Evolutionary conservation across 2,113 vertebrate species (phyloP), one percentile per base, ranked within the genome.

Genomic region (Pluvialis apricaria): DNA sequence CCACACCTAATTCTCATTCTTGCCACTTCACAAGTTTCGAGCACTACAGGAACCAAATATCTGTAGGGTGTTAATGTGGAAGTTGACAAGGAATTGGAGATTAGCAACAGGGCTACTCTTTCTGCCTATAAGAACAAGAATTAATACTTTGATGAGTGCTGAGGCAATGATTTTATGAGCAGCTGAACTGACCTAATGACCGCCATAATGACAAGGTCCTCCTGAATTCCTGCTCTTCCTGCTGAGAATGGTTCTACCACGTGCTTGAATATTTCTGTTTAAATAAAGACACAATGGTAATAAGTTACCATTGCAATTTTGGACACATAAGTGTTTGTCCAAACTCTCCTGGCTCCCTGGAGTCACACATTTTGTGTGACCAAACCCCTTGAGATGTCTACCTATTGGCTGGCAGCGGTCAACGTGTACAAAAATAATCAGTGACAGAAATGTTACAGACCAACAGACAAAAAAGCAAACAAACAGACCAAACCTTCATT

Each of bases 321-420:
- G 15, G 31, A 57, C 13, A 5, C 34, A 31, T 10, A 36, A 0
- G 0, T 80, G 13, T n/a, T 89, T 73, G 18, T 78, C 18, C 55
- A 81, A 87, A 73, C 19, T 89, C 15, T 70, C 3, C 7, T 51
- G 57, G 12, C 20, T 40, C 9, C 11, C 36, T 61, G 12, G 6
- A 38, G 26, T 73, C 26, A 61, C 10, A 20, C 2, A 29, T 81
- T 65, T 65, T 52, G n/a, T 40, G 45, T 70, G 22, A 38, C 21
- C 26, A 90, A 17, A 47, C 22, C 9, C 10, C 82, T 58, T 65
- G 44, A 86, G 47, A 68, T 80, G 31, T 11, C 8, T 49, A 10
- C 10, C 13, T 83, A n/a, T 80, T 86, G 25, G 9, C 44, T 89
- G 17, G 11, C 10, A 65, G 22, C 15, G 7, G 17, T 42, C 58